Evolutionary conservation across 2,888 invertebrate genomes (phyloP), one percentile per base, ranked within the genome.

Genomic region (Thumatha senex): DNA sequence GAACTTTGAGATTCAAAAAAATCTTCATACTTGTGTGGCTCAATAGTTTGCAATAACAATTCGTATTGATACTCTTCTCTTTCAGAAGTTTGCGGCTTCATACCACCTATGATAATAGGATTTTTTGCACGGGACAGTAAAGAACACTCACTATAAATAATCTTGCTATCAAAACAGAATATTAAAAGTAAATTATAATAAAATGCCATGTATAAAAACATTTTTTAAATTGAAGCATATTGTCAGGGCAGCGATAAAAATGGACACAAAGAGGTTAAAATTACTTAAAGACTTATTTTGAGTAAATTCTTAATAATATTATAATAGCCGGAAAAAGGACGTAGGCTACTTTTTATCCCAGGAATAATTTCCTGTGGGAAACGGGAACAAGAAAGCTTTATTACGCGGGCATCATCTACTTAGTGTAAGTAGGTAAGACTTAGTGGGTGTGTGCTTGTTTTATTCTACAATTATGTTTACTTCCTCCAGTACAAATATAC

Each of bases 121-220:
- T 70, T 77, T 61, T 73, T 75, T 7, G 56, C 15, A n/a, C 76
- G 67, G 1, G 78, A 76, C n/a, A 76, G 42, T 41, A 63, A 52
- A n/a, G 55, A 56, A n/a, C 57, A 53, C 10, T 60, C 44, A n/a
- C 29, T 51, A n/a, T 33, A 31, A 8, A 15, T 36, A 39, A 57
- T 50, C 30, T 40, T 10, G 12, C 18, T 36, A 34, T 29, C 14
- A 48, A 49, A 50, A 50, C 39, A 53, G 34, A 42, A 31, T 39
- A 56, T 30, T 0, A 49, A 48, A 56, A 42, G 18, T 35, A 51
- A 31, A 41, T 4, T 24, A 9, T 29, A 0, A 35, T 30, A 36
- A 24, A 54, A 53, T 33, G 7, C 12, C 9, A 24, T 12, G 35
- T 29, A 35, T 35, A 35, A 44, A 35, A 44, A 44, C 43, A 44